These are phyloP conservation scores for Bombus confusus DNA, from an alignment of 1,140 invertebrate species.

Conservation along the genomic window DNA sequence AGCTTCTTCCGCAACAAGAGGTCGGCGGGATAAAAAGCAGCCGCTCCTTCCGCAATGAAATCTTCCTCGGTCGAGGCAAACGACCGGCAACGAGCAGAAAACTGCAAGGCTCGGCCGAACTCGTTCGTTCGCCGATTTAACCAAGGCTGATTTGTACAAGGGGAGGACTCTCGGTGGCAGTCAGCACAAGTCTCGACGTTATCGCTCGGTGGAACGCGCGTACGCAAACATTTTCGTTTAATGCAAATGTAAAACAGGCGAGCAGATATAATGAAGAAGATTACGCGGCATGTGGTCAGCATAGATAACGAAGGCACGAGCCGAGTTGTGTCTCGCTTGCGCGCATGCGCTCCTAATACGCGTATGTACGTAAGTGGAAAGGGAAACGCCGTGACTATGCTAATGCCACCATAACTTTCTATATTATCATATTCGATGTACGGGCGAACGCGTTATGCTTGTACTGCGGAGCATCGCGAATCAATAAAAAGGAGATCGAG, in stretches of 20 bases:
- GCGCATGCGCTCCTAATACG: neutral
- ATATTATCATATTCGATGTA: slow-evolving; percentile 73
- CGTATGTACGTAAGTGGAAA: slow-evolving; percentile 3
- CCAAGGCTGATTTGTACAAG: neutral
- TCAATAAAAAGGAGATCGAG: slow-evolving; percentile 47
- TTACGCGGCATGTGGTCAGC: slow-evolving; percentile 80
- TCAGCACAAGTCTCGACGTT: slow-evolving; percentile 56
- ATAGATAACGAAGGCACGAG: slow-evolving; percentile 76
- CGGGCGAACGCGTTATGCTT: slow-evolving; percentile 34
- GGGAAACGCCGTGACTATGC: slow-evolving; percentile 52
- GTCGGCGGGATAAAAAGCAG: neutral
- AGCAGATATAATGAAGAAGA: slow-evolving; percentile 79
- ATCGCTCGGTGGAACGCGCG: slow-evolving; percentile 55
- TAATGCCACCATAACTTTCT: slow-evolving; percentile 73
- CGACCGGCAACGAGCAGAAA: slow-evolving; percentile 32
- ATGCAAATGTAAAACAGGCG: slow-evolving; percentile 78
- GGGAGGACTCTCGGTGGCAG: neutral
- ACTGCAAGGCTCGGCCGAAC: neutral
- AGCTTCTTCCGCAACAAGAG: neutral
- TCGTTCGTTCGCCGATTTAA: slow-evolving; percentile 23
- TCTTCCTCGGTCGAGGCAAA: neutral
- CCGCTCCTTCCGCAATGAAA: neutral
- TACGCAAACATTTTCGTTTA: slow-evolving; percentile 79
- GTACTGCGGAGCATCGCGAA: slow-evolving; percentile 21
- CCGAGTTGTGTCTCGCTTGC: slow-evolving; percentile 29